Base-by-base conservation (phyloP, 2,888 invertebrate species). In the Torymus texanus region DNA sequence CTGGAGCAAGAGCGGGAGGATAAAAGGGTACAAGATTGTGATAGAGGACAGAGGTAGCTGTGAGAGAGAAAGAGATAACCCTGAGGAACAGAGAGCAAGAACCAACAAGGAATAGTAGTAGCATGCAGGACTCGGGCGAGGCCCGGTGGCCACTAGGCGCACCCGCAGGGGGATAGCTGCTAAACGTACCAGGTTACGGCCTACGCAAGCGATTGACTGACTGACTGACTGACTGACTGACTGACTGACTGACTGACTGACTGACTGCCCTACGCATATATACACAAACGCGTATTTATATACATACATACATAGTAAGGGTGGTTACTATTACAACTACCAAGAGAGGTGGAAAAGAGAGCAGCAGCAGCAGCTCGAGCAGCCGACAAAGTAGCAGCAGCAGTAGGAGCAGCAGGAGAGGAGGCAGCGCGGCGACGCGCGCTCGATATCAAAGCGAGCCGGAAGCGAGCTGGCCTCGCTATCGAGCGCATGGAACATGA, bases 401-500 rank as follows among this genome's bases (percentile, higher is more conserved):
- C 21, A 21, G n/a, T n/a, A n/a, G n/a, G n/a, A 29, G 41, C 41
- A 41, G 8, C 41, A 41, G 41, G 8, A 41, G 41, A 5, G 41
- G 41, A 41, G 41, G 41, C 41, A 41, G 66, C 73, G 59, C 62
- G 29, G 16, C 14, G 50, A 41, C 63, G 65, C 62, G 75, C 73
- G 74, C 50, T 65, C 61, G 74, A 70, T 66, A 74, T 67, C 67
- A 56, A 67, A 76, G 55, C 63, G 51, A 72, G 62, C 75, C 50
- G 73, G 75, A 85, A 87, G 89, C 90, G 89, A 89, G 90, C 88
- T 86, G 85, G 87, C 85, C 90, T 90, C 89, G 90, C 90, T 87
- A 85, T 85, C 85, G 84, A 86, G 85, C 87, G 89, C 88, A 89
- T 90, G 89, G 89, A 89, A 89, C 87, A 90, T 90, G 90, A 87